phyloP scores from a whole-genome alignment of 1,140 invertebrate genomes.

The Camponotus vicinus region DNA sequence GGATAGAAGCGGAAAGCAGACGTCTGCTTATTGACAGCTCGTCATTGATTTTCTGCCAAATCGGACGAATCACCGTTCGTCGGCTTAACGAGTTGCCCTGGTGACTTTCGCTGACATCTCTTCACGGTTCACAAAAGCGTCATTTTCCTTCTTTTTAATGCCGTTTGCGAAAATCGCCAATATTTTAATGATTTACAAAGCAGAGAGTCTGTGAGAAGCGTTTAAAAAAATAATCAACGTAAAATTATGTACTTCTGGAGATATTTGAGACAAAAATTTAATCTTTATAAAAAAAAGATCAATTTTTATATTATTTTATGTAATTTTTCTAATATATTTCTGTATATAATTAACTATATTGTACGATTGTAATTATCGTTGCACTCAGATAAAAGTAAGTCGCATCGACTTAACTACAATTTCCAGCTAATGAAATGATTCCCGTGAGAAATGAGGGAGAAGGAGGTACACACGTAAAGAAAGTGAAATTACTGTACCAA shows the following conservation, averaged over 20 bases:
- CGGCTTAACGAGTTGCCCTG: slow-evolving; percentile 44
- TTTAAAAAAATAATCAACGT: slow-evolving; percentile 1
- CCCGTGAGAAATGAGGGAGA: slow-evolving; percentile 23
- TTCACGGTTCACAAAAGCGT: slow-evolving; percentile 42
- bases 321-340: not conserved
- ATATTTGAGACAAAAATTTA: not conserved
- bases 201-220: not conserved
- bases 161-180: slow-evolving; percentile 44
- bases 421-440: slow-evolving; percentile 64
- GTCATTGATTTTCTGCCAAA: slow-evolving; percentile 70
- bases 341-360: slow-evolving; percentile 4
- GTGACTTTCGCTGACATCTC: slow-evolving; percentile 53
- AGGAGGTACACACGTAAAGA: slow-evolving; percentile 50
- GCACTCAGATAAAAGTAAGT: not conserved
- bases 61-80: slow-evolving; percentile 65
- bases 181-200: slow-evolving; percentile 17
- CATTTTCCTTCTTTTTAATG: slow-evolving; percentile 26
- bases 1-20: slow-evolving; percentile 56
- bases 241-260: not conserved
- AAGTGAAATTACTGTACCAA: slow-evolving; percentile 65
- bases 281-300: not conserved
- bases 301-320: not conserved
- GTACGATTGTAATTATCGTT: slow-evolving; percentile 33
- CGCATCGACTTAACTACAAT: slow-evolving; percentile 22
- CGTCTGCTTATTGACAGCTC: slow-evolving; percentile 65